A percentile compares a stretch with the other conserved stretches of the same genome.
These are phyloP conservation scores for Venusia cambrica DNA, from an alignment of 2,888 invertebrate genomes.

Conservation along the genomic window DNA sequence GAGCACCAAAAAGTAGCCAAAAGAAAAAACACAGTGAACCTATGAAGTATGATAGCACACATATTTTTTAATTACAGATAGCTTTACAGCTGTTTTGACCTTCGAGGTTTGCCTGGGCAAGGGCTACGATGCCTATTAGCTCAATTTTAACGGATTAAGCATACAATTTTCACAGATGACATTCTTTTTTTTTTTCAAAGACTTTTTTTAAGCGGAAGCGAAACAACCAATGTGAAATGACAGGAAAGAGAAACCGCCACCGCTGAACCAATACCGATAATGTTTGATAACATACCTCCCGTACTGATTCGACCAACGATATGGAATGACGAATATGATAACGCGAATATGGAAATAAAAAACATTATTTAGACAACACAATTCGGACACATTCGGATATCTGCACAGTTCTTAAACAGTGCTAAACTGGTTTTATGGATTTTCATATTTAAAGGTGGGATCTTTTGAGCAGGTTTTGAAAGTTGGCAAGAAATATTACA, in stretches of 20 bases:
- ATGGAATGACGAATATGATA: slow-evolving; percentile 44
- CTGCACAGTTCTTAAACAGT: background rate
- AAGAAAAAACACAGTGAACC: slow-evolving; percentile 17
- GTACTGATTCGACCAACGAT: slow-evolving; percentile 49
- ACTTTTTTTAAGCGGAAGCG: slow-evolving; percentile 15
- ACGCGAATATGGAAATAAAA: slow-evolving; percentile 57
- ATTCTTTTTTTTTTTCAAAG: too few species aligned
- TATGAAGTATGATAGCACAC: too few species aligned
- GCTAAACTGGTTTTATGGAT: too few species aligned
- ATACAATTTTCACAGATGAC: too few species aligned
- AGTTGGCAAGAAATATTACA: too few species aligned
- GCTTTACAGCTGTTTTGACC: too few species aligned
- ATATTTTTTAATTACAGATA: too few species aligned
- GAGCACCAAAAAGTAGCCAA: slow-evolving; percentile 12
- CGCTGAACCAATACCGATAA: slow-evolving; percentile 33
- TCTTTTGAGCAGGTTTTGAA: too few species aligned
- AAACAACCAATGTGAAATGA: slow-evolving; percentile 14
- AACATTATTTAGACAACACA: slow-evolving; percentile 31
- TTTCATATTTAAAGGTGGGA: too few species aligned
- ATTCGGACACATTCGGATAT: background rate
- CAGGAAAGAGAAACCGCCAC: slow-evolving; percentile 37
- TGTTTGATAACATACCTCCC: slow-evolving; percentile 57
- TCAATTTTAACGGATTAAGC: too few species aligned
- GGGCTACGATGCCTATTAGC: too few species aligned
- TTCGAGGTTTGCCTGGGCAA: too few species aligned